Base-by-base conservation (phyloP, 2,113 vertebrate genomes). In the Epinephelus moara region DNA sequence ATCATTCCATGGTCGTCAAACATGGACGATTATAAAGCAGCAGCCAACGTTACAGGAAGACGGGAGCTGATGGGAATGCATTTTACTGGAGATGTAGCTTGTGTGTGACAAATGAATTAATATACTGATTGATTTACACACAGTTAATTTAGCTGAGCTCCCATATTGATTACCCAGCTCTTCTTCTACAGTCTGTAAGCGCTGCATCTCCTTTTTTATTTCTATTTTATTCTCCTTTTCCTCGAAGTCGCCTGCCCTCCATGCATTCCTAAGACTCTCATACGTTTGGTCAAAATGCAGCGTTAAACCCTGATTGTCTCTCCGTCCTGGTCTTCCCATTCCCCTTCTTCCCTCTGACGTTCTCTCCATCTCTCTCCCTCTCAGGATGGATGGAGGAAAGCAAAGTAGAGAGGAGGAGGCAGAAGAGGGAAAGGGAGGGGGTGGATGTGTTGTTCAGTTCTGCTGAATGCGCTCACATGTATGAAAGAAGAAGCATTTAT, bases 401-500 rank as follows among this genome's bases (percentile, higher is more conserved):
- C 17, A 80, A 80, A 75, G 74, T 72, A 85, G 72, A 85, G 81
- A 87, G 75, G 77, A 88, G 82, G 83, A 86, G 80, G 84, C 66
- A 75, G 79, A 49, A 81, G 59, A 89, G 80, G 78, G 60, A 80
- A 56, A 72, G 69, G 70, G 88, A 78, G 93, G 89, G 73, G 82
- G 85, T 89, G 89, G 85, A 82, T 91, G 81, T 86, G 88, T 85
- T 84, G 73, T 89, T 88, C 89, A 81, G 83, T 89, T 93, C 81
- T 93, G 82, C 90, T 90, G 89, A 94, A 94, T 92, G 88, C 12
- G 76, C 87, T 93, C 93, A 91, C 92, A 93, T 93, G 89, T 94
- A 92, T 90, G 90, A 91, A 93, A 94, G 89, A 82, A 92, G 92
- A 91, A 92, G 87, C 77, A 91, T 93, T 92, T 94, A 93, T 94